Conservation (phyloP, 2,113 vertebrate genomes). For the Tachycineta bicolor region DNA sequence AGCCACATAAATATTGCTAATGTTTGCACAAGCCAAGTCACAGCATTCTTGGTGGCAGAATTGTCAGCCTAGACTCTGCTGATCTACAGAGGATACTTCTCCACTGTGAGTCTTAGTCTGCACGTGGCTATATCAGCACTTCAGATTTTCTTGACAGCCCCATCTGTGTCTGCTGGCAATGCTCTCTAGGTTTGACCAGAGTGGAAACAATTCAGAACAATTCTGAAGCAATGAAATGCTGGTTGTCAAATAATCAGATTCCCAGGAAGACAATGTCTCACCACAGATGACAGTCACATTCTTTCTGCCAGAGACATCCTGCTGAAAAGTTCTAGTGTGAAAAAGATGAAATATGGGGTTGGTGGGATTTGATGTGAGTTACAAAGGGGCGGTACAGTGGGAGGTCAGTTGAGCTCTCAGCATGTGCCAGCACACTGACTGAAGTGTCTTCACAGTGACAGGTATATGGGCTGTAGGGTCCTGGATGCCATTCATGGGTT, state of each 20-base stretch:
- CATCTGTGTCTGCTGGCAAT: slow-evolving; percentile 49
- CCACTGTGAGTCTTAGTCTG: slow-evolving; percentile 51
- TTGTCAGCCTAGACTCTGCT: not conserved
- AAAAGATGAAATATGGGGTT: not conserved
- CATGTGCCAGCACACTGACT: not conserved
- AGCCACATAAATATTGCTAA: slow-evolving; percentile 5
- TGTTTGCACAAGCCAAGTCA: slow-evolving; percentile 15
- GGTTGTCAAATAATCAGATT: slow-evolving; percentile 50
- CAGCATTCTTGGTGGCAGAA: slow-evolving; percentile 15
- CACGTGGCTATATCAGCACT: slow-evolving; percentile 65
- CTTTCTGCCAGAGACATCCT: not conserved
- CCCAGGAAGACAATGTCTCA: not conserved
- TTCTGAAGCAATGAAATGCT: slow-evolving; percentile 16
- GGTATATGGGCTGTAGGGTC: not conserved
- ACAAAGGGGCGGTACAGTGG: not conserved
- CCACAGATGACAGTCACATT: not conserved
- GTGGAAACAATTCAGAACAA: slow-evolving; percentile 54
- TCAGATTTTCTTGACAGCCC: slow-evolving; percentile 51
- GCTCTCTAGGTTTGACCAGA: slow-evolving; percentile 11
- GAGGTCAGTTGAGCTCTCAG: not conserved
- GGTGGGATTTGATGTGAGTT: not conserved
- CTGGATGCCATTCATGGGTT: not conserved
- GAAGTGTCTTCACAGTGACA: not conserved
- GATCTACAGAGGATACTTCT: slow-evolving; percentile 29
- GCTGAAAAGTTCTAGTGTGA: not conserved